Base-by-base conservation (phyloP, 2,797 vertebrate genomes). In the Eptatretus atami region DNA sequence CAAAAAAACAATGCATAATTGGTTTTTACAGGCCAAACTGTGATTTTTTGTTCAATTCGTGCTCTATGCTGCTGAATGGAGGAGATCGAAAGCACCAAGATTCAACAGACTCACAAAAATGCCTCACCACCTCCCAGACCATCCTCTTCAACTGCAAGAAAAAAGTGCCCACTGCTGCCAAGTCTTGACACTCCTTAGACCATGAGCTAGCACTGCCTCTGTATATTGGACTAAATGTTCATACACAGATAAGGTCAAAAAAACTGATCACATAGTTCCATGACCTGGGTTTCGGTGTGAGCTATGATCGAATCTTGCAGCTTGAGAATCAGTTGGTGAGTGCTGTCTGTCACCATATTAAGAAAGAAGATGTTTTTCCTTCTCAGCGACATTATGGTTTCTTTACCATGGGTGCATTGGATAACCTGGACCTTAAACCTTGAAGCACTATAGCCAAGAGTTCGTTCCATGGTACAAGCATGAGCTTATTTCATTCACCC, bases 71-170 rank as follows among this genome's bases (percentile, higher is more conserved):
- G 55, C 55, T 6, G 55, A 60, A 60, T 60, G 55, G 6, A 60
- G 55, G 4, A 8, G 55, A 60, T 60, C 6, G 2, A 60, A 60
- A 60, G 55, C 55, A 60, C 6, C 24, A 60, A 60, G 55, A 60
- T 60, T 60, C 55, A 60, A 60, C 8, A 19, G 19, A 60, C 55
- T 60, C 55, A 60, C 55, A 60, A 60, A 60, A 60, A 60, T 60
- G 55, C 24, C 6, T 60, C 11, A 60, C 55, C 24, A 60, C 11
- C 55, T 60, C 55, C 11, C 55, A 60, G 55, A 60, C 55, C 24
- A 60, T 9, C 10, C 15, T 6, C 55, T 60, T 60, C 6, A 60
- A 60, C 24, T 60, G 57, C 24, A 44, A 61, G 24, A 61, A 61
- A 61, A 61, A 61, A 61, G 11, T 12, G n/a, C 57, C 57, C 57